Conservation (phyloP, 1,140 invertebrate genomes). For the Dendroctonus valens region DNA sequence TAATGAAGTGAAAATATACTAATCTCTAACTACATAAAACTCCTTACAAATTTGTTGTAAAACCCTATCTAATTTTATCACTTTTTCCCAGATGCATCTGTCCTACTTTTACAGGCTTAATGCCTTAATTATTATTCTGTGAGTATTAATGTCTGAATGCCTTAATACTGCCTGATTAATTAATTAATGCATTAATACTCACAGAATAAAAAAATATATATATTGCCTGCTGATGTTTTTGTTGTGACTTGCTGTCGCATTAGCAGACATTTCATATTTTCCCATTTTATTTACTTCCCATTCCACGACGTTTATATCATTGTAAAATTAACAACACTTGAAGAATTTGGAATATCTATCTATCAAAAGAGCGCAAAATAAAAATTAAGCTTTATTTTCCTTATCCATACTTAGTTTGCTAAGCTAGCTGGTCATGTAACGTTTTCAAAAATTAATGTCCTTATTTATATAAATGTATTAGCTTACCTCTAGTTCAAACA, state of each 20-base stretch:
- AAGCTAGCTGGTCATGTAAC: constrained; percentile 46
- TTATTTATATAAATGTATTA: constrained; percentile 18
- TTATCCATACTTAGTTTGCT: constrained; percentile 36
- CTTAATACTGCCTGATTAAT: too few species aligned
- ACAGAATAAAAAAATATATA: not conserved
- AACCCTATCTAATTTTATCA: constrained; percentile 27
- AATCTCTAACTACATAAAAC: constrained; percentile 6
- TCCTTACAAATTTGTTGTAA: constrained; percentile 20
- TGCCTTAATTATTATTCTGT: too few species aligned
- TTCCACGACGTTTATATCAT: constrained; percentile 17
- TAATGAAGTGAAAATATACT: too few species aligned
- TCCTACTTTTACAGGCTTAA: not conserved
- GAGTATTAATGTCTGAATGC: too few species aligned
- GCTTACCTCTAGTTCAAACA: constrained; percentile 9
- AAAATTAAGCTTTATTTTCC: constrained; percentile 29
- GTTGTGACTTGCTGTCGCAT: too few species aligned
- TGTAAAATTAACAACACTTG: constrained; percentile 35
- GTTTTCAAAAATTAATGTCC: constrained; percentile 15
- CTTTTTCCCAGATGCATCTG: constrained; percentile 3
- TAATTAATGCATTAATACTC: not conserved
- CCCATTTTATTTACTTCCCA: not conserved
- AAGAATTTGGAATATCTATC: constrained; percentile 37
- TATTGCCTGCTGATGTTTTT: too few species aligned
- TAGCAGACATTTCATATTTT: too few species aligned
- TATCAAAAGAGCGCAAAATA: constrained; percentile 34